Conservation (phyloP, 2,113 vertebrate species). For the Oryzias javanicus region DNA sequence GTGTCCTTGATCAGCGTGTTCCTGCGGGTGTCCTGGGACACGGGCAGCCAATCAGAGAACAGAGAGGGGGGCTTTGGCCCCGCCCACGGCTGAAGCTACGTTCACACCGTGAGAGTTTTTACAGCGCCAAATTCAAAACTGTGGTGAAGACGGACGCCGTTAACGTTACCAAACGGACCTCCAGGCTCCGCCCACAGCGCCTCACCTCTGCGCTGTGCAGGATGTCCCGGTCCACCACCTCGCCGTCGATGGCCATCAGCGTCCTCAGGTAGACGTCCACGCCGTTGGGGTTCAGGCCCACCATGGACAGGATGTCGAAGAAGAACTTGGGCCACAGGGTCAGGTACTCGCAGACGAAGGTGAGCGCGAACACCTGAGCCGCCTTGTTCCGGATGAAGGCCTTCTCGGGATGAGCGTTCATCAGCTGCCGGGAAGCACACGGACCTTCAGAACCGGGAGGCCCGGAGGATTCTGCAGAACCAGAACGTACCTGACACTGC, state of each 20-base stretch:
- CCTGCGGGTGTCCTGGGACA: constrained; percentile 87
- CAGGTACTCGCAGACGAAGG: constrained; percentile 93
- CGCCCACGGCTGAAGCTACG: no score
- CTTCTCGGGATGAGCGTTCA: constrained; percentile 89
- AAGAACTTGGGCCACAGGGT: constrained; percentile 98
- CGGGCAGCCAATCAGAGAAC: neutral
- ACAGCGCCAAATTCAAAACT: no score
- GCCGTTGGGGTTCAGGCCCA: constrained; percentile 89
- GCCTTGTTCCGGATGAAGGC: constrained; percentile 98
- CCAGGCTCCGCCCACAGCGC: neutral
- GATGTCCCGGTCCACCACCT: constrained; percentile 94
- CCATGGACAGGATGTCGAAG: constrained; percentile 91
- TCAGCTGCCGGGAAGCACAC: constrained; percentile 75
- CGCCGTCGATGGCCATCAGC: constrained; percentile 95
- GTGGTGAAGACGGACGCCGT: no score
- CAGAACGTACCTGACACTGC: constrained; percentile 82
- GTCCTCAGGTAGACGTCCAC: constrained; percentile 94
- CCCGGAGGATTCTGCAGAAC: no score
- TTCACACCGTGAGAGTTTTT: no score
- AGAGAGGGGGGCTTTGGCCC: neutral
- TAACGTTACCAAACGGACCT: no score
- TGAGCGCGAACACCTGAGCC: constrained; percentile 95
- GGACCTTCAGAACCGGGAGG: no score
- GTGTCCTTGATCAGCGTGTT: constrained; percentile 95
- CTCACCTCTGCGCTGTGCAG: constrained; percentile 89